A percentile compares a stretch with the other conserved stretches of the same genome.
Evolutionary conservation across 2,797 vertebrate genomes (phyloP).

Genomic region (Hydrocynus forskahlii): DNA sequence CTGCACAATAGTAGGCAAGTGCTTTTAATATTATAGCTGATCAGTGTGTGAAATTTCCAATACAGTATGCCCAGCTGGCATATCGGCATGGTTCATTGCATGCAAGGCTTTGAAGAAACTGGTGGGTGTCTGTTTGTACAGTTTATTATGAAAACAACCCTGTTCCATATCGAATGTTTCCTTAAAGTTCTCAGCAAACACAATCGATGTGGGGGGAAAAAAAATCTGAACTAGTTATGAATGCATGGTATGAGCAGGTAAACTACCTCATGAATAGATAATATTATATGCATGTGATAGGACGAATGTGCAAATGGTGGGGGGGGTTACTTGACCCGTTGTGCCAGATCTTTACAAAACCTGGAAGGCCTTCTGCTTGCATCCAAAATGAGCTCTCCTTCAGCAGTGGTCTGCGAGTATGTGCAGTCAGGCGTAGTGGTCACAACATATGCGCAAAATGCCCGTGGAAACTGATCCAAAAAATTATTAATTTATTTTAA

Average conservation of each 20-base stretch:
- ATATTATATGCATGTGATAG: neutral
- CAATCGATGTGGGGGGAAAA: slow-evolving; percentile 2
- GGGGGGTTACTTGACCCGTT: neutral
- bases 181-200: slow-evolving; percentile 10
- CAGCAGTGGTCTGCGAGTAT: neutral
- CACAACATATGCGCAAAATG: too few relatives aligned
- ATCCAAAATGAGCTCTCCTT: neutral
- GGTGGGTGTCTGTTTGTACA: neutral
- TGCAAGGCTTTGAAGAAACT: slow-evolving; percentile 7
- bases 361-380: neutral
- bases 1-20: too few relatives aligned
- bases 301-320: neutral
- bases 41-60: neutral
- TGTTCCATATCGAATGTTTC: slow-evolving; percentile 9
- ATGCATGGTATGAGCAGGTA: neutral
- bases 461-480: too few relatives aligned
- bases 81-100: slow-evolving; percentile 1
- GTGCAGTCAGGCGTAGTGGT: neutral
- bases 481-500: too few relatives aligned
- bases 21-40: too few relatives aligned
- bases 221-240: slow-evolving; percentile 8
- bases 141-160: neutral
- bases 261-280: slow-evolving; percentile 3
- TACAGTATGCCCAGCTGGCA: neutral
- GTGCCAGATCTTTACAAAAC: neutral